These are phyloP conservation scores for Anguilla obscura DNA, from an alignment of 2,797 vertebrate species.

Conservation along the genomic window DNA sequence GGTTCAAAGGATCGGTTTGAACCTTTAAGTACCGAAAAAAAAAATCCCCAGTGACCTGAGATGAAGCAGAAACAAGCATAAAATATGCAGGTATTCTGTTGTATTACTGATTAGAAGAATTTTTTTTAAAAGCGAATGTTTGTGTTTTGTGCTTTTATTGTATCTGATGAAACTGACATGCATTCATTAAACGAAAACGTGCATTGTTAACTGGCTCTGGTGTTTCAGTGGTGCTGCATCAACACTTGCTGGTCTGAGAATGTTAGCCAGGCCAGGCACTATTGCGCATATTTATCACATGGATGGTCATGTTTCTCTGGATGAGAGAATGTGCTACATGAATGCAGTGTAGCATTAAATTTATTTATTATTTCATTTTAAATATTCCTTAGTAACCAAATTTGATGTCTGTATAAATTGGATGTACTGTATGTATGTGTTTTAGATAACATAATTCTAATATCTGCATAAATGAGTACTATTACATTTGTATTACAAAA, in stretches of 20 bases:
- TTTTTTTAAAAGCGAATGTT: not conserved
- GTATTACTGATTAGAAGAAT: not conserved
- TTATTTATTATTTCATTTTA: too few species aligned
- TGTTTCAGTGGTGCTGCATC: not conserved
- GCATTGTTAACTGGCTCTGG: not conserved
- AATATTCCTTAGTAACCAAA: too few species aligned
- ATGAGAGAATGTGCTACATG: not conserved
- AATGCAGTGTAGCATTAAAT: too few species aligned
- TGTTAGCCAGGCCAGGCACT: not conserved
- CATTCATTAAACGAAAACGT: not conserved
- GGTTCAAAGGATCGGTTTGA: constrained; percentile 9
- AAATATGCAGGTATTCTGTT: not conserved
- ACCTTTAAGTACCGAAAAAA: not conserved
- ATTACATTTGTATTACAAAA: not conserved
- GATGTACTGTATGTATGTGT: too few species aligned
- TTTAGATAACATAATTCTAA: not conserved
- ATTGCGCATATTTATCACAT: not conserved
- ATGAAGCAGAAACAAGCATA: not conserved
- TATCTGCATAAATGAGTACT: not conserved
- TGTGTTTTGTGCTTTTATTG: not conserved
- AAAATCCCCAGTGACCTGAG: constrained; percentile 4
- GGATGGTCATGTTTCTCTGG: not conserved
- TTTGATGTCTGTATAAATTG: too few species aligned
- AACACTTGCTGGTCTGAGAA: not conserved
- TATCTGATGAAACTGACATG: not conserved